Percentiles rank a stretch among this genome's conserved stretches.
Conservation (phyloP, 2,113 vertebrate genomes). For the Phodopus roborovskii region DNA sequence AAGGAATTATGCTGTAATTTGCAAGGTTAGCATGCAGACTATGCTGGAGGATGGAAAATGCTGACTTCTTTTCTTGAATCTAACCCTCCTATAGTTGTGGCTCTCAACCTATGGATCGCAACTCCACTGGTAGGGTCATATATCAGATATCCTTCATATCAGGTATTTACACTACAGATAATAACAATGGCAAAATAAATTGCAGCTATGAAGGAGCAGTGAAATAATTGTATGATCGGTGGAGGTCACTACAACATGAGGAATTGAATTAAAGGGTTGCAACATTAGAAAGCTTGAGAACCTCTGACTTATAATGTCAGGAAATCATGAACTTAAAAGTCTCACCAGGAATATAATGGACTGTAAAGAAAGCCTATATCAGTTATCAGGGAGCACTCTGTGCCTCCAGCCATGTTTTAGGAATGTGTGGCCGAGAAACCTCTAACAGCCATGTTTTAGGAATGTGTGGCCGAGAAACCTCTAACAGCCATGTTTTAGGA, state of each 20-base stretch:
- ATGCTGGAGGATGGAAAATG: slow-evolving; percentile 31
- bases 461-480: neutral
- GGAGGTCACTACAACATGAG: neutral
- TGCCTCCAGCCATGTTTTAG: slow-evolving; percentile 15
- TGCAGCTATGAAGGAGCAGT: neutral
- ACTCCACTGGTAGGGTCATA: neutral
- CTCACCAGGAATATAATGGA: slow-evolving; percentile 45
- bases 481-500: slow-evolving; percentile 21
- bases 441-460: too few species aligned
- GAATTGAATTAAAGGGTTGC: neutral
- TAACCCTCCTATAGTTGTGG: neutral
- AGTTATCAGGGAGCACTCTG: slow-evolving; percentile 20
- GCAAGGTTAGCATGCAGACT: slow-evolving; percentile 66
- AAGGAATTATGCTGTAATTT: slow-evolving; percentile 65
- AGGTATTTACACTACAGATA: neutral
- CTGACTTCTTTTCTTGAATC: slow-evolving; percentile 56
- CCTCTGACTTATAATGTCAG: neutral
- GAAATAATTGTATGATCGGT: neutral
- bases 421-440: neutral
- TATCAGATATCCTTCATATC: neutral
- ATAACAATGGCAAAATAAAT: neutral
- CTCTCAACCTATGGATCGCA: neutral
- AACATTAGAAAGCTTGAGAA: neutral
- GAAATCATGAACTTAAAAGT: slow-evolving; percentile 65
- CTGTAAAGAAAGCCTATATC: slow-evolving; percentile 8